Percentiles rank a stretch among this genome's conserved stretches.
These are phyloP conservation scores for Pygoscelis adeliae DNA, from an alignment of 2,113 vertebrate genomes.

Conservation along the genomic window DNA sequence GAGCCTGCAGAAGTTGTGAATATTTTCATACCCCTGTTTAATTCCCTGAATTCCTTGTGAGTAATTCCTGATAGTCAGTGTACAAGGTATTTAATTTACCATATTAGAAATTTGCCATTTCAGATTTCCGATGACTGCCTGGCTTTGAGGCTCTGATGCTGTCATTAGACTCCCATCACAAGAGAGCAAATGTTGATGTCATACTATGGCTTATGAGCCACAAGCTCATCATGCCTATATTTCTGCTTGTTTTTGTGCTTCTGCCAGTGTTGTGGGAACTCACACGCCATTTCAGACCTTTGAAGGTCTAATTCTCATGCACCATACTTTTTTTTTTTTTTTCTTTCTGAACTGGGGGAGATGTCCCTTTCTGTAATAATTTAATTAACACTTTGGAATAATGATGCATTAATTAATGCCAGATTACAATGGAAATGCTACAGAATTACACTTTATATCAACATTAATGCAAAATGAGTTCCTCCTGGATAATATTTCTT, in stretches of 20 bases:
- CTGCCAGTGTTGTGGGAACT: background rate
- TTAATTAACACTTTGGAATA: conserved; percentile 82
- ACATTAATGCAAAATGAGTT: conserved; percentile 80
- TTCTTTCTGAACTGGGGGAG: conserved; percentile 68
- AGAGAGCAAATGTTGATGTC: background rate
- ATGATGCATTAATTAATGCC: conserved; percentile 83
- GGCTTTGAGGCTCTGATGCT: conserved; percentile 4
- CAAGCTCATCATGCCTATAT: background rate
- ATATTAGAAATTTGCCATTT: conserved; percentile 26
- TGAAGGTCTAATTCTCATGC: conserved; percentile 66
- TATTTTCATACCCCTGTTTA: background rate
- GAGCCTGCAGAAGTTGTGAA: background rate
- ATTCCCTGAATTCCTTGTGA: conserved; percentile 48
- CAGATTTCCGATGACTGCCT: conserved; percentile 12
- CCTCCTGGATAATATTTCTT: conserved; percentile 82
- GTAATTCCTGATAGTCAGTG: conserved; percentile 23
- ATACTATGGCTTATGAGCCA: background rate
- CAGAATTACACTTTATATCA: conserved; percentile 81
- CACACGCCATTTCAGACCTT: conserved; percentile 4
- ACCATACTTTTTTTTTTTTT: background rate
- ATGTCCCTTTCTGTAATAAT: conserved; percentile 80
- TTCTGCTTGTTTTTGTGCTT: background rate
- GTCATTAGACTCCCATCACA: background rate
- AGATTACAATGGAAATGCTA: conserved; percentile 79
- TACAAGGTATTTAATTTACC: background rate